Evolutionary conservation across 2,888 invertebrate genomes (phyloP).

Genomic region (Netelia melanura): DNA sequence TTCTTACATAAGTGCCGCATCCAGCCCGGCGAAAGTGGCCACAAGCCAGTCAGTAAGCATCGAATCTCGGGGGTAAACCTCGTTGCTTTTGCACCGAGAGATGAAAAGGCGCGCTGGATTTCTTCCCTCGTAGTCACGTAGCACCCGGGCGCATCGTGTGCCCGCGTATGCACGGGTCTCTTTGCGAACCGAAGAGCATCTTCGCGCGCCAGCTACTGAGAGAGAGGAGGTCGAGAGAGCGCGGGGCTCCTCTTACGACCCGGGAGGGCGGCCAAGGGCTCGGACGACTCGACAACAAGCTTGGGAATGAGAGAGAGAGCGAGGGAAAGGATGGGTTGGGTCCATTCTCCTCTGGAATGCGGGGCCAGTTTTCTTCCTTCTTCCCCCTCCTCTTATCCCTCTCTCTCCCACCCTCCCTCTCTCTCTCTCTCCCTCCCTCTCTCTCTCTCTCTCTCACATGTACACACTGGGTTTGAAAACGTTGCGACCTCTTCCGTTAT

Average conservation of each 20-base stretch:
- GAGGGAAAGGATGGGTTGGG: constrained; percentile 26
- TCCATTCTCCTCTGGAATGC: constrained; percentile 53
- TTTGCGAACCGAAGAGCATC: constrained; percentile 26
- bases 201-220: constrained; percentile 18
- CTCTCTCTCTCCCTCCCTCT: too few species aligned
- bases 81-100: constrained; percentile 43
- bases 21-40: constrained; percentile 45
- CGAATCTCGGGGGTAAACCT: not conserved
- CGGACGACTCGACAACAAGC: constrained; percentile 59
- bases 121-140: constrained; percentile 31
- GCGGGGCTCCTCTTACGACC: constrained; percentile 47
- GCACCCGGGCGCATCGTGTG: not conserved
- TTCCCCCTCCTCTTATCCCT: constrained; percentile 25
- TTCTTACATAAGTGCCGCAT: constrained; percentile 61
- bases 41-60: not conserved
- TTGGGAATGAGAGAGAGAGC: constrained; percentile 15
- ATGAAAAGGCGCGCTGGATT: constrained; percentile 27
- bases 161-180: not conserved
- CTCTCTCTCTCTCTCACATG: too few species aligned
- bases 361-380: constrained; percentile 57
- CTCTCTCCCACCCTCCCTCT: not conserved
- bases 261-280: constrained; percentile 55
- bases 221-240: not conserved
- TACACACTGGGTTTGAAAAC: not conserved
- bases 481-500: not conserved